Base-by-base conservation (phyloP, 1,140 invertebrate genomes). In the Danaus melanippus region DNA sequence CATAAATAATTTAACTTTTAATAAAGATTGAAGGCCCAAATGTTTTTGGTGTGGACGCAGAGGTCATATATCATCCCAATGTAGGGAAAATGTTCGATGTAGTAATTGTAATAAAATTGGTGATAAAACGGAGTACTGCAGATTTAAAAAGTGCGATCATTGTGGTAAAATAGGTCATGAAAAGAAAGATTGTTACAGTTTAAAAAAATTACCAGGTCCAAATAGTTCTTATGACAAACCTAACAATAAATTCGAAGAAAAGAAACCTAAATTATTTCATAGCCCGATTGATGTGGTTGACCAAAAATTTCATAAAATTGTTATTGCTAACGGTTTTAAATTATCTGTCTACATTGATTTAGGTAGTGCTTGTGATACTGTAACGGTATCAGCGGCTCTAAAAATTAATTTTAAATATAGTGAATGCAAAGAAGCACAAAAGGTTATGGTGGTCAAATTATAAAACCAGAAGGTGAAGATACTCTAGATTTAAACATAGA, bases 371-470 rank as follows among this genome's bases (percentile, higher is more conserved):
- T 56, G 53, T 42, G 46, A 47, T 47, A 54, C 52, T 9, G 15
- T 56, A 3, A 49, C 53, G 6, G 10, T 50, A 10, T 56, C 53
- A 12, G 53, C 46, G 1, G 53, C 42, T 39, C 32, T 12, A 15
- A 49, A 45, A 21, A 50, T 45, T 12, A 45, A 56, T 45, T 47
- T 50, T n/a, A 9, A 7, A 43, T 56, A 56, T 21, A 44, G 21
- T 9, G 10, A 50, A 56, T 56, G 46, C 48, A 21, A 9, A 56
- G 42, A 32, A 56, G 53, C 49, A 56, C 50, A 32, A 56, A 50
- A 41, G 47, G 47, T 9, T 55, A 49, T 44, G 44, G 52, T n/a
- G 53, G 53, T 43, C 53, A 55, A 42, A 49, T 55, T 43, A 44
- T 55, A 2, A 48, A 46, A 32, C 46, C 41, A 40, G 46, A 55